Evolutionary conservation across 2,797 vertebrate species (phyloP).

Genomic region (Chloroceryle inda): DNA sequence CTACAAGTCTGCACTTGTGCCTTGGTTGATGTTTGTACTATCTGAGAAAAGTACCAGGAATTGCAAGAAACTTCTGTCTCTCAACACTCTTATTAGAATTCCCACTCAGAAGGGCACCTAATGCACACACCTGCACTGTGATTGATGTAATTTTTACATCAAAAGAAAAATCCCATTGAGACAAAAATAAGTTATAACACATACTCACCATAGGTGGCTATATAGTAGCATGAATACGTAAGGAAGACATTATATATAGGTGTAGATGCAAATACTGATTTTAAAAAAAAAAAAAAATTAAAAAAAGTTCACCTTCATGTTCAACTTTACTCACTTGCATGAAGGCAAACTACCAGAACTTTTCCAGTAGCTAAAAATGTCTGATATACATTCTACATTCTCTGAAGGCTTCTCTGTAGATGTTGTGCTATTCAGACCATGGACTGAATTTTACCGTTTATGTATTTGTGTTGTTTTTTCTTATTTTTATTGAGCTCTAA

Average conservation of each 20-base stretch:
- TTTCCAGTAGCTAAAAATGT: not conserved
- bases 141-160: not conserved
- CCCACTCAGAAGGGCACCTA: not conserved
- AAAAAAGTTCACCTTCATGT: not conserved
- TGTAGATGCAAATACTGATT: not conserved
- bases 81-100: not conserved
- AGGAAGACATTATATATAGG: not conserved
- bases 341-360: not conserved
- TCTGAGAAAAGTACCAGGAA: not conserved
- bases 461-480: not conserved
- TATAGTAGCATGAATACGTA: not conserved
- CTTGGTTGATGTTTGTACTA: not conserved
- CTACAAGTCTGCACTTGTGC: not conserved
- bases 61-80: not conserved
- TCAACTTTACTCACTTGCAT: not conserved
- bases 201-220: not conserved
- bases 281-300: not conserved
- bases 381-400: accelerated
- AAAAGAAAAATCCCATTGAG: not conserved
- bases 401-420: not conserved
- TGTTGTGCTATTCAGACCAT: not conserved
- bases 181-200: not conserved
- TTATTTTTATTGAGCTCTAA: constrained; percentile 31
- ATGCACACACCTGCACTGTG: not conserved
- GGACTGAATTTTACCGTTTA: not conserved